A percentile compares a stretch with the other conserved stretches of the same genome.
Conservation (phyloP, 1,140 invertebrate species). For the Macrobrachium rosenbergii region DNA sequence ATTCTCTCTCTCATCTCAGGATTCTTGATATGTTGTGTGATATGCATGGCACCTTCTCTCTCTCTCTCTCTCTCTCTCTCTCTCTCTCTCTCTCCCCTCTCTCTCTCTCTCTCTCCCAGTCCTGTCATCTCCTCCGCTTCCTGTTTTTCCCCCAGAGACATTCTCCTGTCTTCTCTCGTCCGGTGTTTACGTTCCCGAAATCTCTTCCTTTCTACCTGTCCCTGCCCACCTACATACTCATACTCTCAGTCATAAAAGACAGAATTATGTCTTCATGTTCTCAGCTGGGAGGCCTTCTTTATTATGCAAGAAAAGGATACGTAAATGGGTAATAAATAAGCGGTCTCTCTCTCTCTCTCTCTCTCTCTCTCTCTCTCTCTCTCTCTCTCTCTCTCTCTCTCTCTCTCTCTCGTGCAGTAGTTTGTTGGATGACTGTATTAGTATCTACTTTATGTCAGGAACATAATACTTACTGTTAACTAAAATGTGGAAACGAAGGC, state of each 20-base stretch:
- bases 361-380: no score
- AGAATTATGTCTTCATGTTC: no score
- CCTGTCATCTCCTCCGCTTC: background rate
- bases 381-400: background rate
- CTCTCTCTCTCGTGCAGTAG: no score
- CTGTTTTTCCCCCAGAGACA: background rate
- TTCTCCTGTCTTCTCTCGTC: background rate
- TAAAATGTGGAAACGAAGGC: no score
- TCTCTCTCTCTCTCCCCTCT: background rate
- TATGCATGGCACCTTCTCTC: background rate
- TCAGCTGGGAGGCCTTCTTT: background rate
- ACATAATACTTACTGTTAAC: no score
- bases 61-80: background rate
- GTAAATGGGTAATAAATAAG: no score
- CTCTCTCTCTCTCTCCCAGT: conserved; percentile 1
- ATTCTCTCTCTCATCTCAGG: background rate
- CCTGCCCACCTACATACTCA: background rate
- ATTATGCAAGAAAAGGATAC: no score
- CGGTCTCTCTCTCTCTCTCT: background rate
- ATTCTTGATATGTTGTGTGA: no score
- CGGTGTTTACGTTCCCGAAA: no score
- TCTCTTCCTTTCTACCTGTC: background rate
- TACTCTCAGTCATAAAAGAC: background rate
- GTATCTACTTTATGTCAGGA: no score
- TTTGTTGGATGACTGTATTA: no score